phyloP scores from a whole-genome alignment of 2,888 invertebrate genomes.

The Alloscopus bannaensis region DNA sequence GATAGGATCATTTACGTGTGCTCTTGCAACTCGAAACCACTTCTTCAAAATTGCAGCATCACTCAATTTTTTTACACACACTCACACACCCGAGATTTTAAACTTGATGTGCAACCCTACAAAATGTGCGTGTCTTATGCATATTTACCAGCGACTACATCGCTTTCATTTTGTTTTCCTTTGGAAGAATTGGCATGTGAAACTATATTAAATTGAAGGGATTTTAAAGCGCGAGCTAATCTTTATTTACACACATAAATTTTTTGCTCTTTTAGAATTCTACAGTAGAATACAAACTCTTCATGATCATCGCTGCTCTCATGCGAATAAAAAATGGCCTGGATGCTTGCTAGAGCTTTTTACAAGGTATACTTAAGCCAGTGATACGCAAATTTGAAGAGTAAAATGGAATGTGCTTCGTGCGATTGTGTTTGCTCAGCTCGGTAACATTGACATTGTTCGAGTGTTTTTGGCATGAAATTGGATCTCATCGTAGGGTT shows the following conservation, averaged over 20 bases:
- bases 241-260: neutral
- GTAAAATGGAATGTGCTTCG: no score
- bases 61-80: neutral
- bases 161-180: neutral
- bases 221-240: neutral
- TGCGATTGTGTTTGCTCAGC: neutral
- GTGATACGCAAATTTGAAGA: slow-evolving; percentile 19
- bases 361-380: slow-evolving; percentile 22
- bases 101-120: neutral
- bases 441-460: slow-evolving; percentile 49
- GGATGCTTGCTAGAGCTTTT: slow-evolving; percentile 53
- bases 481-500: neutral
- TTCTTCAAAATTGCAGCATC: slow-evolving; percentile 22
- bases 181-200: neutral
- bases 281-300: neutral
- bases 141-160: neutral
- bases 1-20: neutral
- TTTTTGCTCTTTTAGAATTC: neutral
- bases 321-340: slow-evolving; percentile 54
- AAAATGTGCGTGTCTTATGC: neutral
- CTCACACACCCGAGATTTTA: neutral
- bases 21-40: neutral
- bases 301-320: slow-evolving; percentile 30
- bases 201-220: neutral
- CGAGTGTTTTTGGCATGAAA: slow-evolving; percentile 45